Base-by-base conservation (phyloP, 1,140 invertebrate species). In the Steinernema feltiae region DNA sequence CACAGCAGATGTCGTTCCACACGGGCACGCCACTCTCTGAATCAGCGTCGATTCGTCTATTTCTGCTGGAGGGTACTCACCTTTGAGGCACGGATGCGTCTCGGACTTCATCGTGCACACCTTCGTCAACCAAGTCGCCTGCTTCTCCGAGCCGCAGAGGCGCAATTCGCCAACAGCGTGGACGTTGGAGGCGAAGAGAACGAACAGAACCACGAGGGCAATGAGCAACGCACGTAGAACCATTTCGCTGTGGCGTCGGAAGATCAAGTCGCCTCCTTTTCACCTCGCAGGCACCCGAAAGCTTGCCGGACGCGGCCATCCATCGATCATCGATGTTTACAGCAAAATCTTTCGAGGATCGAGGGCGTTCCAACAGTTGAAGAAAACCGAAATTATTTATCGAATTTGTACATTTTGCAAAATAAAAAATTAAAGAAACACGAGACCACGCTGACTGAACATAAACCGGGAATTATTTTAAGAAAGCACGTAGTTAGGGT, bases 401-500 rank as follows among this genome's bases (percentile, higher is more conserved):
- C 35, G 35, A 17, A 24, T 30, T 35, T 48, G 48, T 31, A 73
- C 35, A 71, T 35, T 31, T 70, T 41, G 17, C 18, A 53, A 41
- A 53, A 69, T 32, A 18, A 63, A 63, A 63, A 7, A 73, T 73
- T 41, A 32, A 69, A 69, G 17, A 32, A 21, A 73, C 1, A n/a
- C 18, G 72, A 48, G 32, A 41, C 15, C 27, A 73, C 30, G 7
- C 7, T 17, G 70, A 15, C n/a, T n/a, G n/a, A n/a, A n/a, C n/a
- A n/a, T n/a, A n/a, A n/a, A n/a, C 31, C 30, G 7, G 30, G 12
- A 32, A 3, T 2, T 17, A 71, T 3, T 32, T 32, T 32, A 30
- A 12, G 7, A 21, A 21, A 46, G 21, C 69, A 95, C 90, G 87
- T 97, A 98, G 88, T 97, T 97, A 0, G 95, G 95, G 90, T 98